phyloP scores from a whole-genome alignment of 2,888 invertebrate species.

The Scaptomyza caliginosa region DNA sequence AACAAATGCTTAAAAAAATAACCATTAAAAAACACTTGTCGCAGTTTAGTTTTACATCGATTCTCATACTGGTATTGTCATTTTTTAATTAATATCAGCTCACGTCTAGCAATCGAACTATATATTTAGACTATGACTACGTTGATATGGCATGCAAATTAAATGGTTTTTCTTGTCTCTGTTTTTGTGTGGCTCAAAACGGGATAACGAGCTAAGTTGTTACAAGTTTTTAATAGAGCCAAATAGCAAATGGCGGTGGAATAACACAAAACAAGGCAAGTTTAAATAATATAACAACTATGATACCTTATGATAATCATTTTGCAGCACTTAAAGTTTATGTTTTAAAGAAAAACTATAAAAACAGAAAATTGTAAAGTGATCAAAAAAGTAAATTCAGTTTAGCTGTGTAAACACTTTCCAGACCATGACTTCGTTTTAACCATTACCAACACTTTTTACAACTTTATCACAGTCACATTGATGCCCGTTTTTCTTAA shows the following conservation, averaged over 20 bases:
- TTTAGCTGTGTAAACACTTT: background rate
- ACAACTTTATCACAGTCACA: background rate
- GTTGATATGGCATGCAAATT: conserved; percentile 57
- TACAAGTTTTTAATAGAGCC: conserved; percentile 83
- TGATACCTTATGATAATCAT: conserved; percentile 6
- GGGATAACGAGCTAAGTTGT: conserved; percentile 74
- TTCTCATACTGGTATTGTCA: conserved; percentile 18
- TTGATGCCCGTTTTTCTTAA: background rate
- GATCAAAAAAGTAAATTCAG: background rate
- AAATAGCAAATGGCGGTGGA: conserved; percentile 48
- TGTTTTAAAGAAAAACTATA: too few relatives aligned
- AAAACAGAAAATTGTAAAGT: background rate
- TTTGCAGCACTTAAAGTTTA: too few relatives aligned
- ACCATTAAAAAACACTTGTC: conserved; percentile 42
- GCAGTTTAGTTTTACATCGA: conserved; percentile 12
- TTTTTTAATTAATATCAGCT: conserved; percentile 61
- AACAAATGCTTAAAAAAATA: conserved; percentile 40
- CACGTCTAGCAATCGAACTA: conserved; percentile 64
- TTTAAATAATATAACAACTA: background rate
- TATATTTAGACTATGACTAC: conserved; percentile 15
- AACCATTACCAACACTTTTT: background rate
- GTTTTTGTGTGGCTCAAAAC: conserved; percentile 35
- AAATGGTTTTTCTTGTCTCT: conserved; percentile 62
- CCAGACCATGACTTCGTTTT: background rate
- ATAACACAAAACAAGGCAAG: conserved; percentile 29